These are phyloP conservation scores for Lordiphosa stackelbergi DNA, from an alignment of 1,140 invertebrate genomes.

Conservation along the genomic window DNA sequence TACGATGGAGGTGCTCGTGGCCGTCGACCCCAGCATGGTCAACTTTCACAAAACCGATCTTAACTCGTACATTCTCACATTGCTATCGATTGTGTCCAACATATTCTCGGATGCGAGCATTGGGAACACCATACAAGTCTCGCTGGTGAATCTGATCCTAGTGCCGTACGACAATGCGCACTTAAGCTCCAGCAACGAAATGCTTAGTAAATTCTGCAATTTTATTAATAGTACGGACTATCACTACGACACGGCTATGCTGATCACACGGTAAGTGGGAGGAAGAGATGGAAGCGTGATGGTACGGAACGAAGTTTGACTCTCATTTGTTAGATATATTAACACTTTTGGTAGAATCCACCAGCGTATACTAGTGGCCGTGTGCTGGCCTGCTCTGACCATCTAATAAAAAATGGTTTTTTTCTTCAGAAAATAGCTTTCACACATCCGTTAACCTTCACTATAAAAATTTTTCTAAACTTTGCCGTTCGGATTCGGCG, in stretches of 20 bases:
- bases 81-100: slow-evolving; percentile 88
- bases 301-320: too few relatives aligned
- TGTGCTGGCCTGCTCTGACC: too few relatives aligned
- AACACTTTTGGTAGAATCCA: too few relatives aligned
- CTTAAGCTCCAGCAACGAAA: slow-evolving; percentile 79
- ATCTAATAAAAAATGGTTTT: too few relatives aligned
- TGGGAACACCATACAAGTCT: slow-evolving; percentile 88
- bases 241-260: slow-evolving; percentile 85
- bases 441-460: too few relatives aligned
- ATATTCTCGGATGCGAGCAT: slow-evolving; percentile 89
- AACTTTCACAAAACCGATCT: slow-evolving; percentile 82
- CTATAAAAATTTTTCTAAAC: too few relatives aligned
- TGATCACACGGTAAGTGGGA: slow-evolving; percentile 83
- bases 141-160: slow-evolving; percentile 84
- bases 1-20: slow-evolving; percentile 88
- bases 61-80: slow-evolving; percentile 84
- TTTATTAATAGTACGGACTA: slow-evolving; percentile 81
- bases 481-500: too few relatives aligned
- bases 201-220: slow-evolving; percentile 85
- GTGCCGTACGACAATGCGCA: slow-evolving; percentile 76
- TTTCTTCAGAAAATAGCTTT: too few relatives aligned
- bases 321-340: too few relatives aligned
- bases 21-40: slow-evolving; percentile 87
- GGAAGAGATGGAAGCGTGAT: too few relatives aligned
- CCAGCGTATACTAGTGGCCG: too few relatives aligned